Evolutionary conservation across 2,888 invertebrate species (phyloP).

Genomic region (Tuta absoluta): DNA sequence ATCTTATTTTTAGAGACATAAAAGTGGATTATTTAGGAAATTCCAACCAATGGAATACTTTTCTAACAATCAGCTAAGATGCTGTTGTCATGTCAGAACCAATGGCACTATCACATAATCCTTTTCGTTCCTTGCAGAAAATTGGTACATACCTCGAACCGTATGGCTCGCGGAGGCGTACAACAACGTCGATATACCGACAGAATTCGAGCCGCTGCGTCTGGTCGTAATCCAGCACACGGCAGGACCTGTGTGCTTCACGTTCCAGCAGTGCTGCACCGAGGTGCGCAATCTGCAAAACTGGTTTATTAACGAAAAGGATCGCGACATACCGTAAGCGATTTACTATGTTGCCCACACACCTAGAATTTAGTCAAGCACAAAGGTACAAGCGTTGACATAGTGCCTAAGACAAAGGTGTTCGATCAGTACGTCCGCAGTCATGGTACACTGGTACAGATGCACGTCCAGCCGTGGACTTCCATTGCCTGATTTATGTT

Average conservation of each 20-base stretch:
- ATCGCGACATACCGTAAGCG: slow-evolving; percentile 56
- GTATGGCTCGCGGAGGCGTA: slow-evolving; percentile 60
- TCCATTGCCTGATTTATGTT: background rate
- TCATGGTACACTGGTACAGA: too few species aligned
- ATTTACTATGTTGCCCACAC: background rate
- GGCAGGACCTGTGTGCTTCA: slow-evolving; percentile 53
- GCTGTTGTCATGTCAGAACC: too few species aligned
- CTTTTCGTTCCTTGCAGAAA: slow-evolving; percentile 43
- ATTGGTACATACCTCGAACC: slow-evolving; percentile 64
- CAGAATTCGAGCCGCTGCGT: slow-evolving; percentile 52
- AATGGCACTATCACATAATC: background rate
- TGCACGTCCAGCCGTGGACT: too few species aligned
- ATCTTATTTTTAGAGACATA: too few species aligned
- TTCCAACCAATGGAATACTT: too few species aligned
- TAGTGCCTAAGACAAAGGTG: too few species aligned
- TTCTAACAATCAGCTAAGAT: too few species aligned
- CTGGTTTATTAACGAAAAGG: slow-evolving; percentile 39
- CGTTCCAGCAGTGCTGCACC: slow-evolving; percentile 58
- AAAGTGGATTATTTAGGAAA: too few species aligned
- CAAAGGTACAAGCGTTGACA: too few species aligned
- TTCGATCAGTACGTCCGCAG: too few species aligned
- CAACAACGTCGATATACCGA: slow-evolving; percentile 34
- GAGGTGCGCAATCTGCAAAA: slow-evolving; percentile 57
- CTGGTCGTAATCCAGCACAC: slow-evolving; percentile 67
- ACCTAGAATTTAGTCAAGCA: too few species aligned